Evolutionary conservation across 2,113 vertebrate species (phyloP).

Genomic region (Tonatia bakeri): DNA sequence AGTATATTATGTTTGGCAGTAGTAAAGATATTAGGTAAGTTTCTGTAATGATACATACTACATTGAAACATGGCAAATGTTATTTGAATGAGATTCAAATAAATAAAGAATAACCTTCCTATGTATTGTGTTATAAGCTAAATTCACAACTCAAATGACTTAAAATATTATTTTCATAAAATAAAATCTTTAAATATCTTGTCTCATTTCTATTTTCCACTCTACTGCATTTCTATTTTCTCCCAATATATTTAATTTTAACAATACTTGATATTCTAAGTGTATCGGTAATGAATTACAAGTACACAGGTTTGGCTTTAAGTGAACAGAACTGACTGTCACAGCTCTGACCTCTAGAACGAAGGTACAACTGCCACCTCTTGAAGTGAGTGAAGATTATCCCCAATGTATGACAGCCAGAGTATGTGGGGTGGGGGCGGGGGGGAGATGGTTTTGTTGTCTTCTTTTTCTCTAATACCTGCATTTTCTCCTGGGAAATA

Average conservation of each 20-base stretch:
- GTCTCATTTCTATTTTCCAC: neutral
- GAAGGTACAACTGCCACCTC: neutral
- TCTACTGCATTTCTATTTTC: neutral
- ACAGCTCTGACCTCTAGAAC: constrained; percentile 32
- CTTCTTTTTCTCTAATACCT: neutral
- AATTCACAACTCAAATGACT: neutral
- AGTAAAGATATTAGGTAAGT: neutral
- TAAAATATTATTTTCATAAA: constrained; percentile 30
- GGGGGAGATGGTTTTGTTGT: neutral
- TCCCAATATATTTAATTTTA: neutral
- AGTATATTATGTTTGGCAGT: neutral
- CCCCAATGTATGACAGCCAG: neutral
- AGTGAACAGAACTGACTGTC: neutral
- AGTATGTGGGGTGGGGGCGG: neutral
- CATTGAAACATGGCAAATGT: neutral
- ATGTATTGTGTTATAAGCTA: constrained; percentile 7
- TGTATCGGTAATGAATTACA: neutral
- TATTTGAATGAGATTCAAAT: constrained; percentile 32
- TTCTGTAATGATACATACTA: neutral
- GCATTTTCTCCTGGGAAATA: constrained; percentile 31
- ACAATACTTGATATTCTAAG: neutral
- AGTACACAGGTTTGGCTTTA: constrained; percentile 30
- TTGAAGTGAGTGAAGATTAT: neutral
- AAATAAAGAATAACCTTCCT: neutral
- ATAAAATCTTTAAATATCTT: constrained; percentile 14